These are phyloP conservation scores for Orthosia gracilis DNA, from an alignment of 2,888 invertebrate species.

Conservation along the genomic window DNA sequence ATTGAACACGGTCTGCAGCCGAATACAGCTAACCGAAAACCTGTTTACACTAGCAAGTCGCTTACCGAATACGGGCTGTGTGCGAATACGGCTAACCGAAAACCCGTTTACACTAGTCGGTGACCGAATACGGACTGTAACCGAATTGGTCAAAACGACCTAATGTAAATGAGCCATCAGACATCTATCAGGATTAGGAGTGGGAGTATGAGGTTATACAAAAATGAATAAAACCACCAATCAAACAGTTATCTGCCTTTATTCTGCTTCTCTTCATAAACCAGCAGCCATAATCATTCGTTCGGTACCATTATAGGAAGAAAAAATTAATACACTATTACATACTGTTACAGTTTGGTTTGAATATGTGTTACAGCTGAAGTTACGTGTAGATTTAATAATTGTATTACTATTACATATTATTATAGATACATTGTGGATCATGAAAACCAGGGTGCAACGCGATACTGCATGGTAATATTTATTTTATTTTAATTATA, in stretches of 20 bases:
- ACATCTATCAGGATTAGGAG: background rate
- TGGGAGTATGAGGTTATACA: background rate
- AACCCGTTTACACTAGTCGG: no score
- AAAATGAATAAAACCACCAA: constrained; percentile 83
- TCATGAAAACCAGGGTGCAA: constrained; percentile 91
- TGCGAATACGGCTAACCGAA: no score
- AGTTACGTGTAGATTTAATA: constrained; percentile 89
- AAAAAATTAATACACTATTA: constrained; percentile 90
- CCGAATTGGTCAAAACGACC: no score
- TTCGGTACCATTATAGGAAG: constrained; percentile 91
- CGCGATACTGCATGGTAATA: constrained; percentile 85
- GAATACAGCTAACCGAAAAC: no score
- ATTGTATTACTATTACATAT: constrained; percentile 85
- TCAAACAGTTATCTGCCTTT: constrained; percentile 91
- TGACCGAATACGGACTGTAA: no score
- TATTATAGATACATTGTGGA: constrained; percentile 88
- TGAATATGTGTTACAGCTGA: constrained; percentile 91
- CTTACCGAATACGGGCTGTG: no score
- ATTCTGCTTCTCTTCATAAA: constrained; percentile 88
- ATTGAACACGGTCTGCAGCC: no score
- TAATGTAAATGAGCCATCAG: no score
- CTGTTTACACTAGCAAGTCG: no score
- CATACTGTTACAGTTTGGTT: constrained; percentile 90
- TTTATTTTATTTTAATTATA: constrained; percentile 77
- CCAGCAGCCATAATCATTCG: constrained; percentile 91